These are phyloP conservation scores for Ranitomeya imitator DNA, from an alignment of 2,113 vertebrate species.

Conservation along the genomic window DNA sequence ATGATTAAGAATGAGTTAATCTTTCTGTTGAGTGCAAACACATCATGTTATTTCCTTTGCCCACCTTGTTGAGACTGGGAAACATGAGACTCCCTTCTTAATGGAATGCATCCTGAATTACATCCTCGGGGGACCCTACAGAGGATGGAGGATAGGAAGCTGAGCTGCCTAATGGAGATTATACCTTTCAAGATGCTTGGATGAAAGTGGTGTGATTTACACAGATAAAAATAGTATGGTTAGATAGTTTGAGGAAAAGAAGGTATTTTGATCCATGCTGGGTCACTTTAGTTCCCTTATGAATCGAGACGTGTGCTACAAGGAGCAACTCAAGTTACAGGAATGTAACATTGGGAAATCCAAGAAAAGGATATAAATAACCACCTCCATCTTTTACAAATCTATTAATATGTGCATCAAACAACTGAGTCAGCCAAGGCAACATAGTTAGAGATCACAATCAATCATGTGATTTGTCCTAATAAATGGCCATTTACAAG, in stretches of 20 bases:
- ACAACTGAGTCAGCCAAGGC: too few relatives aligned
- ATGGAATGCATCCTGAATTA: conserved; percentile 27
- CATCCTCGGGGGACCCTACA: not conserved
- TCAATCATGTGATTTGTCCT: too few relatives aligned
- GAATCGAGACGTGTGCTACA: not conserved
- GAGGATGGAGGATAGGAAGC: conserved; percentile 18
- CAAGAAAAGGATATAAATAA: not conserved
- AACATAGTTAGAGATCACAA: too few relatives aligned
- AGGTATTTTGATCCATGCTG: not conserved
- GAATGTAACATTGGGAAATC: not conserved
- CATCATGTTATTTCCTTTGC: not conserved
- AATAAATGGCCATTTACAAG: too few relatives aligned
- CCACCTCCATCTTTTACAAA: too few relatives aligned
- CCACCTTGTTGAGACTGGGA: not conserved
- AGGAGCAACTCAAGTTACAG: too few relatives aligned
- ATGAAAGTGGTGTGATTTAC: not conserved
- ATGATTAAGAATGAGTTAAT: conserved; percentile 15
- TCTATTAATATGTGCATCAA: too few relatives aligned
- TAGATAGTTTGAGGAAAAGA: not conserved
- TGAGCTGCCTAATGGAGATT: conserved; percentile 21
- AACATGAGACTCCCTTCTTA: not conserved
- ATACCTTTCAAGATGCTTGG: not conserved
- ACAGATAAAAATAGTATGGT: conserved; percentile 2
- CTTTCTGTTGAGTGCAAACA: not conserved
- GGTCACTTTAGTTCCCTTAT: not conserved